Percentiles rank a stretch among this genome's conserved stretches.
Evolutionary conservation across 2,113 vertebrate species (phyloP).

Genomic region (Pycnonotus jocosus): DNA sequence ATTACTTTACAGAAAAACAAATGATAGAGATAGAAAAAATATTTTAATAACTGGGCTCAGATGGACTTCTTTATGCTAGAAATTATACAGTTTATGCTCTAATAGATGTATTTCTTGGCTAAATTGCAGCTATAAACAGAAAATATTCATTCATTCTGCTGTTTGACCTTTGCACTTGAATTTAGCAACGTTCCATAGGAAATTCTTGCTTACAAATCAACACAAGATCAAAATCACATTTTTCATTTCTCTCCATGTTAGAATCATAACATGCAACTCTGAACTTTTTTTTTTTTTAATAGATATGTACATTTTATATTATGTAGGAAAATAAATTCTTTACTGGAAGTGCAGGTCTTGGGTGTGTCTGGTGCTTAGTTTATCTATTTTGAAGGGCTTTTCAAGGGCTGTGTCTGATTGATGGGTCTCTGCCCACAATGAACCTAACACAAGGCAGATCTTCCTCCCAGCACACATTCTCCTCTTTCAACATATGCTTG

Average conservation of each 20-base stretch:
- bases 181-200: background rate
- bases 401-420: background rate
- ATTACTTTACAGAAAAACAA: background rate
- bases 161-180: background rate
- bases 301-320: background rate
- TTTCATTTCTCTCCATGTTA: background rate
- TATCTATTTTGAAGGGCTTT: background rate
- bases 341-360: background rate
- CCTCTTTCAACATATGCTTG: slow-evolving; percentile 33
- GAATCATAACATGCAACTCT: background rate
- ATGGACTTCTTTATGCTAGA: background rate
- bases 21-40: background rate
- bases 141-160: background rate
- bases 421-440: slow-evolving; percentile 4
- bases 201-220: background rate
- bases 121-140: background rate
- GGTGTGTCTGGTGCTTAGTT: slow-evolving; percentile 24
- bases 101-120: background rate
- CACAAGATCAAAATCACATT: background rate
- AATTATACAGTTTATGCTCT: background rate
- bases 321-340: background rate
- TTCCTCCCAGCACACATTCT: slow-evolving; percentile 18
- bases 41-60: background rate
- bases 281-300: background rate
- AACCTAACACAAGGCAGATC: background rate